phyloP scores from a whole-genome alignment of 2,888 invertebrate genomes.

The Leucophenga maculata region DNA sequence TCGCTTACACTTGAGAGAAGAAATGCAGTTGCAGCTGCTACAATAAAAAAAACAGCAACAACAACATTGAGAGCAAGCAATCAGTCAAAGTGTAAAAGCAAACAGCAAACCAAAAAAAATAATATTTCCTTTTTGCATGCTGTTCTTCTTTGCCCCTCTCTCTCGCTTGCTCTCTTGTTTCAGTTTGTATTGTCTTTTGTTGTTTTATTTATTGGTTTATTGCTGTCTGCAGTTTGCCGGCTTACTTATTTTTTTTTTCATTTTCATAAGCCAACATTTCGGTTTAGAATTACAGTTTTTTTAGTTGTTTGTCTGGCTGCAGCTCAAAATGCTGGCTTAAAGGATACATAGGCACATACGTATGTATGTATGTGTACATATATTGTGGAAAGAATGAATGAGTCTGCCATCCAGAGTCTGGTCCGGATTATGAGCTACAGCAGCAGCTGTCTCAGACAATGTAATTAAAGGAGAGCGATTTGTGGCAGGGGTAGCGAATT shows the following conservation, averaged over 20 bases:
- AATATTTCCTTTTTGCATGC: not conserved
- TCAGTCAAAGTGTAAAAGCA: not conserved
- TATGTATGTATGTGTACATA: too few relatives aligned
- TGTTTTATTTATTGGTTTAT: slow-evolving; percentile 40
- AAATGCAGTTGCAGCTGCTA: slow-evolving; percentile 44
- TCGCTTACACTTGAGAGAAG: slow-evolving; percentile 20
- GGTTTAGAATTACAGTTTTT: slow-evolving; percentile 61
- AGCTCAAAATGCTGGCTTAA: slow-evolving; percentile 14
- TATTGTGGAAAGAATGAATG: too few relatives aligned
- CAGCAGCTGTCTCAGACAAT: not conserved
- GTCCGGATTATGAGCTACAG: not conserved
- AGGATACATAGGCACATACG: too few relatives aligned
- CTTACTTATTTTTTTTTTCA: slow-evolving; percentile 22
- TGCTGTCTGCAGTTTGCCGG: not conserved
- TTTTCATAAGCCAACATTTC: slow-evolving; percentile 25
- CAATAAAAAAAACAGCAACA: slow-evolving; percentile 15
- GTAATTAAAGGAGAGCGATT: too few relatives aligned
- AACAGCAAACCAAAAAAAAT: not conserved
- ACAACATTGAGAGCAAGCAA: not conserved
- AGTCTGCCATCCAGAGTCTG: too few relatives aligned
- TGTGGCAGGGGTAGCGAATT: too few relatives aligned
- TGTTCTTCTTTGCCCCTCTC: not conserved
- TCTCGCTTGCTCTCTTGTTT: not conserved
- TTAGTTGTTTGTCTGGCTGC: not conserved
- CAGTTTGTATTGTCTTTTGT: not conserved